Base-by-base conservation (phyloP, 2,113 vertebrate genomes). In the Nothobranchius furzeri region DNA sequence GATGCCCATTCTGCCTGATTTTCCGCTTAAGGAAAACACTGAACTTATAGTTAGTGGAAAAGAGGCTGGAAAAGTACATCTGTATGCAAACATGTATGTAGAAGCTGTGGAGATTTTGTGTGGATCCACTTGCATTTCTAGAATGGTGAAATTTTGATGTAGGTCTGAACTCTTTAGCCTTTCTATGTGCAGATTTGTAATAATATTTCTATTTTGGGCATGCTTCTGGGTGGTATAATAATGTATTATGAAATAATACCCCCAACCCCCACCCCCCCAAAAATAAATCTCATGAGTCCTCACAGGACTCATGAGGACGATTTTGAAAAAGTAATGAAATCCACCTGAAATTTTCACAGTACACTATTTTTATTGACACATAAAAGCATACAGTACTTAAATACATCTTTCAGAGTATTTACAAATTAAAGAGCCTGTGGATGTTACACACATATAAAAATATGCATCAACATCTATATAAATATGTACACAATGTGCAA, bases 401-500 rank as follows among this genome's bases (percentile, higher is more conserved):
- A 90, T 93, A 94, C 89, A 93, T 94, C 88, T 90, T 78, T 85
- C 37, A 87, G 91, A 94, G 92, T 97, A 97, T 98, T 94, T 98
- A 98, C 96, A 98, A 96, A 96, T 96, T 92, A 92, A 90, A 92
- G 30, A 30, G 92, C 90, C 91, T 85, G 91, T 94, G 94, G 91
- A 93, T 91, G 93, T 91, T 94, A 95, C 93, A 97, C 94, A 95
- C 95, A 96, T 96, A 96, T 94, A 98, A 98, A 96, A 96, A 95
- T 97, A 96, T 94, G 96, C 95, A 89, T 94, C 92, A 17, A 95
- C 94, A 93, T 98, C 94, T 96, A 95, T 98, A 96, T 92, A 96
- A 95, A 92, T 93, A 93, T 98, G 93, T 98, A 96, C 96, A 98
- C 95, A 95, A 94, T 97, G 97, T 98, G 97, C 96, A 97, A 98